Percentiles rank a stretch among this genome's conserved stretches.
Evolutionary conservation across 2,113 vertebrate species (phyloP).

Genomic region (Anhinga anhinga): DNA sequence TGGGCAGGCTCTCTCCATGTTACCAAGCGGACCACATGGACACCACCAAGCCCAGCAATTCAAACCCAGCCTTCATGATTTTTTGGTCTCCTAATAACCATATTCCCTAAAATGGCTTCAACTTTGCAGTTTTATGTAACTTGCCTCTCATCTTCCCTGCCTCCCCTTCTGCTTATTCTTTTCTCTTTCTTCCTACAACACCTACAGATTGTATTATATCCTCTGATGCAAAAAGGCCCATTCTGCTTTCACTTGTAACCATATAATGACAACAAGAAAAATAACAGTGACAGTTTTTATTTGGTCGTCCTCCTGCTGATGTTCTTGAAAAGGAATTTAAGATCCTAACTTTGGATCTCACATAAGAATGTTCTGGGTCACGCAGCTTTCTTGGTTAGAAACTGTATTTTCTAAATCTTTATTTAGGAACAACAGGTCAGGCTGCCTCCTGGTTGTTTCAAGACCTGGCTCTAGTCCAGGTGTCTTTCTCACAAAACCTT

Average conservation of each 20-base stretch:
- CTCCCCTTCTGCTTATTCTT: background rate
- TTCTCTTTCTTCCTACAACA: conserved; percentile 5
- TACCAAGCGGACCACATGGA: rapidly evolving
- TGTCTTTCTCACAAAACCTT: background rate
- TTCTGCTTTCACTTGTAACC: conserved; percentile 14
- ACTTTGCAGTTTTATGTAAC: conserved; percentile 23
- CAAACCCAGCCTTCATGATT: background rate
- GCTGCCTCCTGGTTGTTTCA: background rate
- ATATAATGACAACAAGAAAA: conserved; percentile 16
- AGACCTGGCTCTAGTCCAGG: background rate
- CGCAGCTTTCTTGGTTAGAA: rapidly evolving
- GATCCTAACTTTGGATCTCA: background rate
- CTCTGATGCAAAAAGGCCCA: background rate
- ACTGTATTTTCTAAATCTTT: background rate
- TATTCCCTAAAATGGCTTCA: background rate
- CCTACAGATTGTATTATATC: conserved; percentile 32
- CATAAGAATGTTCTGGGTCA: background rate
- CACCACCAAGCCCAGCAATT: background rate
- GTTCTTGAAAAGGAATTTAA: background rate
- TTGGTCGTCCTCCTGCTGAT: conserved; percentile 9
- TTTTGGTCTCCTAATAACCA: background rate
- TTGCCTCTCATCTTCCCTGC: background rate
- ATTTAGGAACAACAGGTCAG: background rate
- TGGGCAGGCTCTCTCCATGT: rapidly evolving
- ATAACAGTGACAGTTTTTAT: conserved; percentile 27